Conservation (phyloP, 2,113 vertebrate species). For the Holacanthus passer region DNA sequence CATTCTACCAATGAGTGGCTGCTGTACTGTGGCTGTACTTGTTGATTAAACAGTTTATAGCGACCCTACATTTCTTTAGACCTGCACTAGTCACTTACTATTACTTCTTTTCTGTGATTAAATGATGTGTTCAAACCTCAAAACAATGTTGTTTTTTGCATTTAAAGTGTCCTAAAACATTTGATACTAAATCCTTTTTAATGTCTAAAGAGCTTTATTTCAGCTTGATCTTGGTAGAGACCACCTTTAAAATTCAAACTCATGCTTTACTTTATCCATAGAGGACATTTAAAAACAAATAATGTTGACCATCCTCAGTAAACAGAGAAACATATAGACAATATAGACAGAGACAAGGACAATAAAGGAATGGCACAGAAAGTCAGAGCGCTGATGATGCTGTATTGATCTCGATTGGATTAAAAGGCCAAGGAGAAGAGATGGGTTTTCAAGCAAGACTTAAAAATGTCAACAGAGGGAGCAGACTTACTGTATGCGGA, state of each 20-base stretch:
- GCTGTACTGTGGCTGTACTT: background rate
- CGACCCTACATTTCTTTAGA: background rate
- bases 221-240: background rate
- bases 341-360: conserved; percentile 23
- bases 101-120: background rate
- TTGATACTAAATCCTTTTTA: background rate
- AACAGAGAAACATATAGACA: conserved; percentile 8
- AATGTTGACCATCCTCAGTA: background rate
- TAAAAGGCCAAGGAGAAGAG: conserved; percentile 59
- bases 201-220: background rate
- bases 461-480: conserved; percentile 51
- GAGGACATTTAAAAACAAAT: conserved; percentile 13
- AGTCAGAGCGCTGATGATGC: conserved; percentile 44
- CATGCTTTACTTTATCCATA: background rate
- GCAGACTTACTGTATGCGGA: conserved; percentile 15
- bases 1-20: conserved; percentile 16
- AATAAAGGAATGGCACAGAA: conserved; percentile 14
- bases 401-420: conserved; percentile 59
- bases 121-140: background rate
- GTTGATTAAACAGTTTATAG: background rate
- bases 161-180: conserved; percentile 20
- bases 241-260: background rate
- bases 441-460: conserved; percentile 43
- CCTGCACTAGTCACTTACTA: background rate
- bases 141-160: background rate